Percentiles rank a stretch among this genome's conserved stretches.
Conservation (phyloP, 2,113 vertebrate species). For the Oncorhynchus keta region DNA sequence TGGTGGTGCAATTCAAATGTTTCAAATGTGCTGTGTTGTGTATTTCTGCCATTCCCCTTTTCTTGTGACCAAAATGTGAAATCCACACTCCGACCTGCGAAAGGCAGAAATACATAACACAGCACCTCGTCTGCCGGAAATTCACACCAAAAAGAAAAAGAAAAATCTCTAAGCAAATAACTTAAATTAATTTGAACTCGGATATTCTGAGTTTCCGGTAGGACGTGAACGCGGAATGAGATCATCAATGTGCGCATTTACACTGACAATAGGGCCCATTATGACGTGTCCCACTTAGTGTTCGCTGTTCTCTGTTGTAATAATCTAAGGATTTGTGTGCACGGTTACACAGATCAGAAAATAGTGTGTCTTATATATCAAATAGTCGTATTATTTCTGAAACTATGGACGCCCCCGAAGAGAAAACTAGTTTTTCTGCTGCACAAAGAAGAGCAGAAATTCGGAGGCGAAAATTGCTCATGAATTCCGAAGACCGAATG, state of each 20-base stretch:
- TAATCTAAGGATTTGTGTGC: background rate
- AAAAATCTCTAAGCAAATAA: no score
- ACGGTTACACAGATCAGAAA: background rate
- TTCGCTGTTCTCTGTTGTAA: background rate
- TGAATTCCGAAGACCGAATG: slow-evolving; percentile 92
- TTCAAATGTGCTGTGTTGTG: no score
- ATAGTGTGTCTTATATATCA: background rate
- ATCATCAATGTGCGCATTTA: slow-evolving; percentile 53
- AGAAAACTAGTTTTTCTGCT: slow-evolving; percentile 69
- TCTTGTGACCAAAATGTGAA: no score
- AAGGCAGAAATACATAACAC: no score
- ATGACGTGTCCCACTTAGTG: no score
- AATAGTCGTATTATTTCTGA: background rate
- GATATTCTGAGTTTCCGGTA: no score
- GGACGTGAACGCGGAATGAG: background rate
- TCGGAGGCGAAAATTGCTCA: slow-evolving; percentile 86
- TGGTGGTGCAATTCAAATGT: no score
- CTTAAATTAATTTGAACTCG: no score
- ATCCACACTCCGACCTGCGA: no score
- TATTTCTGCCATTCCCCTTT: no score
- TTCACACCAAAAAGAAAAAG: no score
- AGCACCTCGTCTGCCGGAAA: no score
- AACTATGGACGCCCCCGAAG: slow-evolving; percentile 61
- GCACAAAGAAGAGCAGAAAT: slow-evolving; percentile 89
- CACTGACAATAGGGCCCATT: background rate